Evolutionary conservation across 2,797 vertebrate species (phyloP), one percentile per base, ranked within the genome.

Genomic region (Coracias cyanogaster): DNA sequence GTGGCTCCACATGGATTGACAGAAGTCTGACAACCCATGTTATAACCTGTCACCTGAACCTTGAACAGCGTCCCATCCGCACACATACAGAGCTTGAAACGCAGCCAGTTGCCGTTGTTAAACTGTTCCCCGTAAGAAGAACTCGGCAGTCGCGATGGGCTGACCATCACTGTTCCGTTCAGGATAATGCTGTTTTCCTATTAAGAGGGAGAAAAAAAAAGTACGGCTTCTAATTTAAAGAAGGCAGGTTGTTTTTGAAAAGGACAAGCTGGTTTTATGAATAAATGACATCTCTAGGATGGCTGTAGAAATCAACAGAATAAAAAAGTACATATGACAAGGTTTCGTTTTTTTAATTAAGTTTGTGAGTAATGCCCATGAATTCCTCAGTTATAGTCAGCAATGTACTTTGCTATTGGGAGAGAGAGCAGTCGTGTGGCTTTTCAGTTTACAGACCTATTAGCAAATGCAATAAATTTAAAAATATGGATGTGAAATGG

Each of bases 31-130:
- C 99, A 99, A 93, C 99, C 99, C 99, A 99, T 99, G 98, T 99
- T 99, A 62, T 96, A 96, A 82, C 98, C 98, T 24, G 99, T 99
- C 86, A 99, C 99, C 96, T 98, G 98, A 7, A 99, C 99, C 89
- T 98, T 99, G 98, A 99, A 99, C 61, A 99, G 98, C 0, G 99
- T 99, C 62, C 99, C 99, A 0, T 99, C 99, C 0, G 99, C 99
- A 86, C 99, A 99, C 99, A 99, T 98, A 61, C 99, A 99, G 31
- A 99, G 99, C 98, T 99, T 99, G 98, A 99, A 99, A 48, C 99
- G 98, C 93, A 99, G 98, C 98, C 98, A 98, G 51, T 98, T 98
- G 15, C 99, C 98, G 0, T 98, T 98, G 9, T 97, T 98, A 22
- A 98, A 98, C 71, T 98, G 97, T 6, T 99, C 98, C n/a, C 98